phyloP scores from a whole-genome alignment of 1,140 invertebrate species.

The Anthonomus grandis region DNA sequence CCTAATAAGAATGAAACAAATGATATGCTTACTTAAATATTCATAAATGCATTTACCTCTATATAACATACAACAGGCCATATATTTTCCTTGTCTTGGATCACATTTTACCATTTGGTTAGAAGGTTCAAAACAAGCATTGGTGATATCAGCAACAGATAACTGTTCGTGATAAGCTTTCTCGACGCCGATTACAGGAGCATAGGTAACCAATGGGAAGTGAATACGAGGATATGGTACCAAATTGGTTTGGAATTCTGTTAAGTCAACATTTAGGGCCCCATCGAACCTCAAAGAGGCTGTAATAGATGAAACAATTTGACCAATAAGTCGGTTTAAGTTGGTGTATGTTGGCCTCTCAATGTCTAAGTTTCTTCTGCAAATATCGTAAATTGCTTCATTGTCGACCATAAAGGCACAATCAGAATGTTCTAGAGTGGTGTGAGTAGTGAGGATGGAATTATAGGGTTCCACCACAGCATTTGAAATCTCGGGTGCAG shows the following conservation, averaged over 20 bases:
- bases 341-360: slow-evolving; percentile 62
- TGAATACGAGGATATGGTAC: no score
- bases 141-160: no score
- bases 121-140: no score
- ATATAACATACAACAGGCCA: no score
- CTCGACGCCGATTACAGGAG: no score
- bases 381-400: slow-evolving; percentile 72
- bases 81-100: no score
- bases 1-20: no score
- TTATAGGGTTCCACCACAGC: slow-evolving; percentile 73
- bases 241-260: slow-evolving; percentile 72
- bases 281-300: slow-evolving; percentile 68
- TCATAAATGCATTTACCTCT: no score
- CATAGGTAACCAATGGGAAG: no score
- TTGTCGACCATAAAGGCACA: slow-evolving; percentile 66
- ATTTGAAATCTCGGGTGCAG: slow-evolving; percentile 50
- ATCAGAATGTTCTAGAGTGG: slow-evolving; percentile 59
- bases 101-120: no score
- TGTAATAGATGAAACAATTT: slow-evolving; percentile 71
- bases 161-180: no score
- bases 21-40: no score
- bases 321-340: slow-evolving; percentile 61
- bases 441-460: slow-evolving; percentile 62
- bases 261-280: slow-evolving; percentile 73
- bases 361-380: slow-evolving; percentile 60